Percentiles rank a stretch among this genome's conserved stretches.
Evolutionary conservation across 2,888 invertebrate genomes (phyloP).

Genomic region (Enoplolaimus lenunculus): DNA sequence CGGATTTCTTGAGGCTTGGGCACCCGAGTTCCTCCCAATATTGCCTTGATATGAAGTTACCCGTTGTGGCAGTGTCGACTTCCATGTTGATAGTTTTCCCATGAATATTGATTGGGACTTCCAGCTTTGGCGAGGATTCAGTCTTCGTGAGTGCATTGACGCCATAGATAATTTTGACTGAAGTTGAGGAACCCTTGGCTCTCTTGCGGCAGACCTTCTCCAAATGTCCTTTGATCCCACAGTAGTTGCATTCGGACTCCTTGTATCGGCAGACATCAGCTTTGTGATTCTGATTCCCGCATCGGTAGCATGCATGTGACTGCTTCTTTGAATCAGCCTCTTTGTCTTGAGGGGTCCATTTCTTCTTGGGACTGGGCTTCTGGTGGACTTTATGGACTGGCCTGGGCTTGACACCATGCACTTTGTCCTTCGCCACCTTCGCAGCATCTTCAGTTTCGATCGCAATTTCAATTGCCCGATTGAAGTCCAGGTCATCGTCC

Average conservation of each 20-base stretch:
- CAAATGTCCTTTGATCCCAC: conserved; percentile 8
- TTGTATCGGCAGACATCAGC: background rate
- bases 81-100: conserved; percentile 14
- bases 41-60: conserved; percentile 17
- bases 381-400: background rate
- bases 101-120: conserved; percentile 21
- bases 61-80: conserved; percentile 19
- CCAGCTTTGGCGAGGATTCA: conserved; percentile 20
- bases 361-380: conserved; percentile 20
- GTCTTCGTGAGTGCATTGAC: background rate
- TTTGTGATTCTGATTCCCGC: background rate
- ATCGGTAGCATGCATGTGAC: background rate
- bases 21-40: conserved; percentile 10
- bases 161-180: conserved; percentile 7
- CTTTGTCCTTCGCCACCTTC: conserved; percentile 14
- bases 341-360: conserved; percentile 1
- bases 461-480: conserved; percentile 24
- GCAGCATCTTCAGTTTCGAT: conserved; percentile 26
- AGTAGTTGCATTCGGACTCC: background rate
- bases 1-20: background rate
- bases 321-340: background rate
- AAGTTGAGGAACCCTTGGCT: background rate
- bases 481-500: conserved; percentile 24
- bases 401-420: background rate
- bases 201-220: conserved; percentile 9